Evolutionary conservation across 2,797 vertebrate species (phyloP).

Genomic region (Limosa lapponica): DNA sequence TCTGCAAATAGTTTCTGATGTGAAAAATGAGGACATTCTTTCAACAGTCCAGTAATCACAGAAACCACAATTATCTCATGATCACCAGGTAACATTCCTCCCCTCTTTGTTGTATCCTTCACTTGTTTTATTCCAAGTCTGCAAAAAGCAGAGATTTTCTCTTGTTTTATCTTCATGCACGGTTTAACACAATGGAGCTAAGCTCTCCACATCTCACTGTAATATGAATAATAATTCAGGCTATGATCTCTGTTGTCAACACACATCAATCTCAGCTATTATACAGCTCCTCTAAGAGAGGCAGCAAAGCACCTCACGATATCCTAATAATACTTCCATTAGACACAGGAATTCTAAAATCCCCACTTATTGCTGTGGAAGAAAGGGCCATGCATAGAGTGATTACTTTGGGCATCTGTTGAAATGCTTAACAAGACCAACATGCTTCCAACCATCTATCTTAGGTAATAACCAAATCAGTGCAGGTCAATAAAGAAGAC

Average conservation of each 20-base stretch:
- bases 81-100: not conserved
- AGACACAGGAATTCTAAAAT: slow-evolving; percentile 1
- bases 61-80: not conserved
- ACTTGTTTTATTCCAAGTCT: not conserved
- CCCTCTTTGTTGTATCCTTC: not conserved
- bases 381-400: not conserved
- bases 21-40: slow-evolving; percentile 7
- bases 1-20: not conserved
- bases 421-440: not conserved
- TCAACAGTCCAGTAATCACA: not conserved
- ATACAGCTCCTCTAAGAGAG: not conserved
- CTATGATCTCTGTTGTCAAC: slow-evolving; percentile 59
- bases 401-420: not conserved
- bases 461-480: not conserved
- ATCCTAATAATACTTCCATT: slow-evolving; percentile 19
- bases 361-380: not conserved
- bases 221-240: slow-evolving; percentile 58
- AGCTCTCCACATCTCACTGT: slow-evolving; percentile 6
- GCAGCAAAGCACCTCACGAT: not conserved
- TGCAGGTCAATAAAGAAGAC: not conserved
- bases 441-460: not conserved
- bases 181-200: slow-evolving; percentile 8
- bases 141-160: not conserved
- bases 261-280: slow-evolving; percentile 50
- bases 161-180: slow-evolving; percentile 42